Evolutionary conservation across 2,113 vertebrate genomes (phyloP).

Genomic region (Notiomystis cincta): DNA sequence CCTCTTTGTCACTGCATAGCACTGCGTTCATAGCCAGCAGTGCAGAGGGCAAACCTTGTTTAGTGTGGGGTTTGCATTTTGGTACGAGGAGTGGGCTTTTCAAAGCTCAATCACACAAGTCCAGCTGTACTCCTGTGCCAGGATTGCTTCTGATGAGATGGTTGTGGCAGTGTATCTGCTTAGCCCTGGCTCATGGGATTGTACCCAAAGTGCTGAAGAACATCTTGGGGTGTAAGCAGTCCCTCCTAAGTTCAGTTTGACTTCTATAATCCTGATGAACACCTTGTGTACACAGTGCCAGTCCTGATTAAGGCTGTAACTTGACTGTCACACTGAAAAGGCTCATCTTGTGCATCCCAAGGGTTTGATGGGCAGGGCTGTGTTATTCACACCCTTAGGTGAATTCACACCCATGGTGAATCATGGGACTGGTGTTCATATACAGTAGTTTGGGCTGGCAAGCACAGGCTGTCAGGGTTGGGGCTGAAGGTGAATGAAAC

Average conservation of each 20-base stretch:
- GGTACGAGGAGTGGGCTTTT: background rate
- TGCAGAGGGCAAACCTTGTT: background rate
- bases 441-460: background rate
- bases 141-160: background rate
- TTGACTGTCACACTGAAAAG: background rate
- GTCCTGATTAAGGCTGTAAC: background rate
- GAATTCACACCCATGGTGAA: too few relatives aligned
- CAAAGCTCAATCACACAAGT: background rate
- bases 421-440: background rate
- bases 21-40: background rate
- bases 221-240: background rate
- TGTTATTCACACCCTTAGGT: background rate
- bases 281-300: background rate
- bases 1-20: background rate
- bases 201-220: background rate
- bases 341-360: background rate
- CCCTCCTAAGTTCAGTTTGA: background rate
- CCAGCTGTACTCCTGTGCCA: fast-evolving
- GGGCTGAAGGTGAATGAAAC: background rate
- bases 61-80: fast-evolving
- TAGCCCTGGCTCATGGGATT: background rate
- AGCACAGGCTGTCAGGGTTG: background rate
- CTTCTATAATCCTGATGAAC: background rate
- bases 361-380: background rate
- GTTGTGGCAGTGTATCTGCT: background rate